A percentile compares a stretch with the other conserved stretches of the same genome.
Evolutionary conservation across 2,113 vertebrate genomes (phyloP).

Genomic region (Heterocephalus glaber): DNA sequence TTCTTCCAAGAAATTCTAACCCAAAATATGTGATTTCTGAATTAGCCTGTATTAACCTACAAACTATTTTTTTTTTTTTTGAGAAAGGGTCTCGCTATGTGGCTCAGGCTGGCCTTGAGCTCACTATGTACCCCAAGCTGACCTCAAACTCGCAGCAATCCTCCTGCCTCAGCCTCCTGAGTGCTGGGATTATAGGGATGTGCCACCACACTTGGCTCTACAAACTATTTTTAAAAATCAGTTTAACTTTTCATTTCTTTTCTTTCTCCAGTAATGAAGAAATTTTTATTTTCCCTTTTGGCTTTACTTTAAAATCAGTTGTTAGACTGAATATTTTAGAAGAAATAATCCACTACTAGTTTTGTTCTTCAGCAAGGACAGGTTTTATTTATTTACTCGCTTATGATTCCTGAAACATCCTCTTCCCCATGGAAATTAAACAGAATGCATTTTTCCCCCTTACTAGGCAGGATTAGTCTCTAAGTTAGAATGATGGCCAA

Average conservation of each 20-base stretch:
- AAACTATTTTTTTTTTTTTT: neutral
- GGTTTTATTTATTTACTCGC: slow-evolving; percentile 37
- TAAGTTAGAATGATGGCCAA: neutral
- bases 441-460: neutral
- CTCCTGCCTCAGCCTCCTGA: neutral
- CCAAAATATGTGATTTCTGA: slow-evolving; percentile 47
- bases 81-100: neutral
- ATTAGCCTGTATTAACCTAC: slow-evolving; percentile 23
- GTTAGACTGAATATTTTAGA: slow-evolving; percentile 48
- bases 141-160: neutral
- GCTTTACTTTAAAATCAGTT: slow-evolving; percentile 50
- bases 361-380: slow-evolving; percentile 5
- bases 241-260: slow-evolving; percentile 51
- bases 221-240: slow-evolving; percentile 39
- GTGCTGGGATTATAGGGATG: neutral
- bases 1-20: slow-evolving; percentile 56
- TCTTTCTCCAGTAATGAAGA: slow-evolving; percentile 6
- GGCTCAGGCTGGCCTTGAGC: neutral
- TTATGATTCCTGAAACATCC: neutral
- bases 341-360: neutral
- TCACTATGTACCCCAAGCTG: too few species aligned
- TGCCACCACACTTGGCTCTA: neutral
- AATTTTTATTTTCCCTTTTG: slow-evolving; percentile 34
- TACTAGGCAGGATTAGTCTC: neutral
- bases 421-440: neutral